Base-by-base conservation (phyloP, 2,113 vertebrate genomes). In the Holacanthus passer region DNA sequence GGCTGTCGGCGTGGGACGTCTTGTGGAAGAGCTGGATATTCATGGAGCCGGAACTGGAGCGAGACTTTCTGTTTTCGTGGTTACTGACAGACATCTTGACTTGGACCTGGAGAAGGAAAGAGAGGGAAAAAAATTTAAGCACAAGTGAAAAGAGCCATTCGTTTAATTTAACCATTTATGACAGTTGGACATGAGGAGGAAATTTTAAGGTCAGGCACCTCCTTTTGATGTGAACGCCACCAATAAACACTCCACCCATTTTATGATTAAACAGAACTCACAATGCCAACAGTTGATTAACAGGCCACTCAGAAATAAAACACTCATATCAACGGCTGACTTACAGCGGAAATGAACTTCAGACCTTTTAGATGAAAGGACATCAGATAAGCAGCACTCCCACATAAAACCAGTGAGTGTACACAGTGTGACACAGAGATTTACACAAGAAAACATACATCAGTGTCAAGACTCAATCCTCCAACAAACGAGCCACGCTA, bases 11-110 rank as follows among this genome's bases (percentile, higher is more conserved):
- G 2, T 96, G 96, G 4, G 94, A 94, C 0, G 91, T 95, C 89
- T 96, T 95, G 89, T 97, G 96, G 90, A 96, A 97, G 24, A 95
- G 87, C 5, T 94, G 94, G 77, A 96, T 96, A 75, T 95, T 95
- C 95, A 96, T 95, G 37, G 95, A 95, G 16, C 93, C 96, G 0
- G 95, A 95, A 77, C 96, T 97, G 7, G 96, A 96, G 66, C 96
- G 94, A n/a, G 96, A 97, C 83, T 97, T 97, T 74, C 96, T 91
- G 89, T 96, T 97, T 82, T 97, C 96, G 64, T 97, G 96, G 86
- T 93, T 96, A 68, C 94, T 96, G 81, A 96, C 95, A 24, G 96
- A 96, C 96, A 96, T 97, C 81, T 93, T 87, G 87, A 73, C 72
- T 74, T 74, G 13, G 32, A 86, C 77, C 93, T 95, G 74, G 29